phyloP scores from a whole-genome alignment of 92 coral and sea anemone species.

The Zoanthus gigantus region DNA sequence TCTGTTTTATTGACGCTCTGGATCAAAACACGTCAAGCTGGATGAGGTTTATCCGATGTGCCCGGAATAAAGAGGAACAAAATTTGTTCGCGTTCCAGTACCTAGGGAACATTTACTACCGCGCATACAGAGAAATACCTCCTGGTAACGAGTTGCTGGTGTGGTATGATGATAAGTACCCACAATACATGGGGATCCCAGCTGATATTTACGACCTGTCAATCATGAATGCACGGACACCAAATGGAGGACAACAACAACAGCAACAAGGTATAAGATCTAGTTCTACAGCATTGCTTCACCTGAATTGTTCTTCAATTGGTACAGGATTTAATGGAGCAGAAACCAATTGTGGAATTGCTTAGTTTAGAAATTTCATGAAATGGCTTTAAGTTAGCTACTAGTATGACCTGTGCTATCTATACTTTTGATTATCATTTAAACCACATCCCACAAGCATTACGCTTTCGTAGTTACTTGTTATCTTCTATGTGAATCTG shows the following conservation, averaged over 20 bases:
- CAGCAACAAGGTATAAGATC: neutral
- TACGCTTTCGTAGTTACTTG: too few species aligned
- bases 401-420: too few species aligned
- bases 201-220: slow-evolving; percentile 48
- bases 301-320: too few species aligned
- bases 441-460: too few species aligned
- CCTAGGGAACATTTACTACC: slow-evolving; percentile 89
- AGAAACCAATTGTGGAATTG: too few species aligned
- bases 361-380: too few species aligned
- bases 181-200: slow-evolving; percentile 96
- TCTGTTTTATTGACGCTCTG: slow-evolving; percentile 86
- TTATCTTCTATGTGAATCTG: too few species aligned
- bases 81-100: slow-evolving; percentile 91
- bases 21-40: slow-evolving; percentile 93
- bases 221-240: slow-evolving; percentile 45
- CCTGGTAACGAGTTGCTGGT: slow-evolving; percentile 90
- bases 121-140: slow-evolving; percentile 82
- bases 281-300: neutral
- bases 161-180: slow-evolving; percentile 92
- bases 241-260: slow-evolving; percentile 17
- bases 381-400: too few species aligned
- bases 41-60: slow-evolving; percentile 98
- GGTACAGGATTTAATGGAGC: too few species aligned
- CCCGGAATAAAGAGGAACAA: slow-evolving; percentile 91
- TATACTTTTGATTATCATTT: too few species aligned